Conservation (phyloP, 2,113 vertebrate genomes). For the Eonycteris spelaea region DNA sequence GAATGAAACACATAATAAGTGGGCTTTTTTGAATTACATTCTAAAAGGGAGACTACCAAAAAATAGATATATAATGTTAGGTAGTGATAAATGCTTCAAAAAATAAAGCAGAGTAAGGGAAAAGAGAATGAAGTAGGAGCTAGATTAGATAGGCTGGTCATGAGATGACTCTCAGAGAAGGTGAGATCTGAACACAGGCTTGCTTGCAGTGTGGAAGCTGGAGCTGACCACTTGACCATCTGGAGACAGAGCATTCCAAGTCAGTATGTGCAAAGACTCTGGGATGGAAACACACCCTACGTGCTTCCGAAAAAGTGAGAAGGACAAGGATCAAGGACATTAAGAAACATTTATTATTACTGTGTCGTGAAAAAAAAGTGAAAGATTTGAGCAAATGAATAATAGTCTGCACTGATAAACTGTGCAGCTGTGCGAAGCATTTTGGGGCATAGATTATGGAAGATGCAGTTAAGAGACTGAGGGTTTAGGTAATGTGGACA, state of each 20-base stretch:
- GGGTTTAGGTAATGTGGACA: background rate
- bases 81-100: background rate
- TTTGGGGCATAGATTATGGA: background rate
- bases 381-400: background rate
- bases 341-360: background rate
- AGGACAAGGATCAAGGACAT: background rate
- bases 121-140: background rate
- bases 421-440: background rate
- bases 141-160: background rate
- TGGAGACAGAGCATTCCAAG: background rate
- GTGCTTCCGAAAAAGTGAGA: background rate
- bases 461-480: background rate
- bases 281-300: background rate
- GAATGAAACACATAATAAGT: background rate
- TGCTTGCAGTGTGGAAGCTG: background rate
- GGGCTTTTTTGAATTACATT: background rate
- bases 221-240: background rate
- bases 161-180: background rate
- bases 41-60: background rate
- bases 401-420: background rate
- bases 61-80: background rate
- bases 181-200: background rate
- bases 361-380: background rate
- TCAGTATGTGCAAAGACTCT: background rate
- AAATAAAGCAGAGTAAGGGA: background rate